Conservation (phyloP, 2,797 vertebrate genomes). For the Echiichthys vipera region DNA sequence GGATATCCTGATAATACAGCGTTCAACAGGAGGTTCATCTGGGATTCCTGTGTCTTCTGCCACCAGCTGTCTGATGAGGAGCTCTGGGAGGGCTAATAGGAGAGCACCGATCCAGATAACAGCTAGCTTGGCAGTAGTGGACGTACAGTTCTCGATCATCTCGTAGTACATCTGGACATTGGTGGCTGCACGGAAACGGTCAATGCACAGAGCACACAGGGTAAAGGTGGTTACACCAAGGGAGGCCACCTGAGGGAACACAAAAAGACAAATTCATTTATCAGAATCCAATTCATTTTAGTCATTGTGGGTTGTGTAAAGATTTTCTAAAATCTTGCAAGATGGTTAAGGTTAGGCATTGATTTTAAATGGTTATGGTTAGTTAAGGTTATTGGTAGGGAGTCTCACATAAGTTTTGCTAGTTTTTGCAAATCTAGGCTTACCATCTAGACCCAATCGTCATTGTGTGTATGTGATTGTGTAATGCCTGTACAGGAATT, state of each 20-base stretch:
- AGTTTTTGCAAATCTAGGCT: too few species aligned
- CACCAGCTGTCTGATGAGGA: conserved; percentile 93
- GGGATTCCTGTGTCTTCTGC: conserved; percentile 81
- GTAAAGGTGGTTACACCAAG: conserved; percentile 98
- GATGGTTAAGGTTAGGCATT: too few species aligned
- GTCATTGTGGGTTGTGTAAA: too few species aligned
- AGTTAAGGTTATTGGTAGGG: too few species aligned
- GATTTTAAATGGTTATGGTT: too few species aligned
- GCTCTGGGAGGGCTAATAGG: conserved; percentile 93
- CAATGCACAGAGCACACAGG: conserved; percentile 95
- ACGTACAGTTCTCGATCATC: conserved; percentile 98
- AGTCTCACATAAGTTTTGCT: too few species aligned
- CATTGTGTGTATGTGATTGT: too few species aligned
- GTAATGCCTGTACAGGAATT: background rate
- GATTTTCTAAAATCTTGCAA: too few species aligned
- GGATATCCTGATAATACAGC: conserved; percentile 94
- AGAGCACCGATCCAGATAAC: conserved; percentile 98
- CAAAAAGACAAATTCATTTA: background rate
- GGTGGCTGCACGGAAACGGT: conserved; percentile 96
- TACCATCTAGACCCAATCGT: too few species aligned
- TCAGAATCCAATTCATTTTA: conserved; percentile 7
- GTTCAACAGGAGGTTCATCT: conserved; percentile 79
- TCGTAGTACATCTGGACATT: conserved; percentile 99
- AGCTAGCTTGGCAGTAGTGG: conserved; percentile 94
- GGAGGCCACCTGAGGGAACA: conserved; percentile 90